A percentile compares a stretch with the other conserved stretches of the same genome.
These are phyloP conservation scores for Cloeon dipterum DNA, from an alignment of 2,888 invertebrate species.

Conservation along the genomic window DNA sequence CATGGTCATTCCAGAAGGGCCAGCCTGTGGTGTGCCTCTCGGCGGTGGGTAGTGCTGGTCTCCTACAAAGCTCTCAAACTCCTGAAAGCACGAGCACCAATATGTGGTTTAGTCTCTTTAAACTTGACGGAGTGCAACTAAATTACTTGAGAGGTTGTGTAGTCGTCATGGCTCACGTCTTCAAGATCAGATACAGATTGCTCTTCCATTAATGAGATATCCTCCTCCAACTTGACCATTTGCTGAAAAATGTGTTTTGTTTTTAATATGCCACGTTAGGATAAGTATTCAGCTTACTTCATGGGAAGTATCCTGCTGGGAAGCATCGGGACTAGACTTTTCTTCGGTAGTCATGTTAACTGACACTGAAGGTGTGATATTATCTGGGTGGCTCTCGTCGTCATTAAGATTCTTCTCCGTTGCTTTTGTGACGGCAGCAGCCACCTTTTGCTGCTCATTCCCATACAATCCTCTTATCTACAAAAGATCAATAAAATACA, in stretches of 20 bases:
- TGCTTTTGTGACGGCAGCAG: background rate
- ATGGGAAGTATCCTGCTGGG: no score
- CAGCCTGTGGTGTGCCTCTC: background rate
- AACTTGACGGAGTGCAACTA: background rate
- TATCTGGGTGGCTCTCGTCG: background rate
- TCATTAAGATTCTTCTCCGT: background rate
- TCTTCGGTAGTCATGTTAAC: no score
- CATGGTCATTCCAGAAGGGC: background rate
- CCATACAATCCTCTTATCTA: background rate
- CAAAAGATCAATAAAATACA: no score
- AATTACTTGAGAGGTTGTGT: background rate
- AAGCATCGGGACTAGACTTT: no score
- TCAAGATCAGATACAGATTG: background rate
- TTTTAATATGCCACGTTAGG: no score
- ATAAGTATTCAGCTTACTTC: no score
- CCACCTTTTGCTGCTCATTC: background rate
- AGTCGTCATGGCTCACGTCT: background rate
- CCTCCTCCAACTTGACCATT: slow-evolving; percentile 1
- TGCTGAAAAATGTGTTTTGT: no score
- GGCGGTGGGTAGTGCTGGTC: background rate
- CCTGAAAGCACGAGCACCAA: background rate
- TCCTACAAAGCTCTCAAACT: slow-evolving; percentile 1
- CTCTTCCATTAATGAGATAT: background rate
- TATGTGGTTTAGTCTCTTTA: background rate
- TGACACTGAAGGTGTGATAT: no score